Percentiles rank a stretch among this genome's conserved stretches.
phyloP scores from a whole-genome alignment of 2,797 vertebrate genomes.

The Coccyzus lansbergi region DNA sequence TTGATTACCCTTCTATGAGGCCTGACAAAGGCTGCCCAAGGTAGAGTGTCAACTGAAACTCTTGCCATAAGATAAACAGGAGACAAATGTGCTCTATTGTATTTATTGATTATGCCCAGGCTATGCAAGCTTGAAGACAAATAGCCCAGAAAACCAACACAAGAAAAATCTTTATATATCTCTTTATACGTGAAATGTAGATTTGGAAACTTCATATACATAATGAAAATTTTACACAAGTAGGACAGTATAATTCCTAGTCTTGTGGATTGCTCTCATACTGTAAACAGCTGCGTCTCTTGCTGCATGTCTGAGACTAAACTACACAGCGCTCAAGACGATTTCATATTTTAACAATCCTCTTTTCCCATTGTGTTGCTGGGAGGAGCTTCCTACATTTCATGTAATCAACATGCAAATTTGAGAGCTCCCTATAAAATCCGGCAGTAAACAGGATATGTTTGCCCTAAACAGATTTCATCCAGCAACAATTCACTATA shows the following conservation, averaged over 20 bases:
- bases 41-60: not conserved
- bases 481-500: conserved; percentile 8
- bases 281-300: not conserved
- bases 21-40: not conserved
- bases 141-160: not conserved
- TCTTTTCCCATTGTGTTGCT: not conserved
- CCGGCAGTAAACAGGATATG: conserved; percentile 35
- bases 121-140: not conserved
- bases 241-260: not conserved
- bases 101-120: not conserved
- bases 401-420: conserved; percentile 46
- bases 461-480: conserved; percentile 41
- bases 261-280: not conserved
- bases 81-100: not conserved
- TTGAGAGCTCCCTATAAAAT: conserved; percentile 13
- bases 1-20: not conserved
- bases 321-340: fast-evolving
- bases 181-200: not conserved
- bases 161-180: not conserved
- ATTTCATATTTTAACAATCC: not conserved
- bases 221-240: not conserved
- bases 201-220: not conserved
- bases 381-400: conserved; percentile 38
- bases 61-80: not conserved
- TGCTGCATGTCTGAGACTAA: not conserved